A percentile compares a stretch with the other conserved stretches of the same genome.
phyloP scores from a whole-genome alignment of 2,113 vertebrate species.

The Albula glossodonta region DNA sequence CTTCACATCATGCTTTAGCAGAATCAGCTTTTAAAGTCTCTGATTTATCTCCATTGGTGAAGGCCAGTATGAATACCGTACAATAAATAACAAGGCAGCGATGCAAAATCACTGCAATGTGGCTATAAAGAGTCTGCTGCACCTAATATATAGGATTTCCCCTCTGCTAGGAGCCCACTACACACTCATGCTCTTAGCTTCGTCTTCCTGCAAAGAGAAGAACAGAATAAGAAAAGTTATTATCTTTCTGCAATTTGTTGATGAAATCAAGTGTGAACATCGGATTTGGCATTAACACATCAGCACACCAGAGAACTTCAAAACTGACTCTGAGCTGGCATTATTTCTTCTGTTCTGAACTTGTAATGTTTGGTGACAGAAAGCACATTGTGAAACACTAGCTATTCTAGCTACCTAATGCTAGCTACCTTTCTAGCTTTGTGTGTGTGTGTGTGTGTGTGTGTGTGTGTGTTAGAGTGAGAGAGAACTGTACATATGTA shows the following conservation, averaged over 20 bases:
- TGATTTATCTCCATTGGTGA: conserved; percentile 77
- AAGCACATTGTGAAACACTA: no score
- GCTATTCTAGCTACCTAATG: no score
- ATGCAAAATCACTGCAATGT: conserved; percentile 74
- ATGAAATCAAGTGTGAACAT: no score
- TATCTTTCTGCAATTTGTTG: conserved; percentile 64
- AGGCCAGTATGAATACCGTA: conserved; percentile 70
- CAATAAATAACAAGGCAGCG: conserved; percentile 77
- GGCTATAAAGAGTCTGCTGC: conserved; percentile 52
- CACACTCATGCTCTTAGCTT: conserved; percentile 77
- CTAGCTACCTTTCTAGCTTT: no score
- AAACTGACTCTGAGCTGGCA: no score
- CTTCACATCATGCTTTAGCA: conserved; percentile 66
- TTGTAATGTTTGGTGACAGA: no score
- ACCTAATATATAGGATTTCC: conserved; percentile 68
- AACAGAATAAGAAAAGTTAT: conserved; percentile 83
- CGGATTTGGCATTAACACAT: no score
- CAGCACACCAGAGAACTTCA: no score
- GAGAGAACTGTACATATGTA: no score
- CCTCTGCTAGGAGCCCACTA: conserved; percentile 79
- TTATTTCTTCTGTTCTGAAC: no score
- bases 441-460: no score
- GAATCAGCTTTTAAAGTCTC: conserved; percentile 71
- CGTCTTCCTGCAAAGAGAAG: conserved; percentile 81
- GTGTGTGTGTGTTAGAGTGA: no score